These are phyloP conservation scores for Bubo scandiacus DNA, from an alignment of 2,113 vertebrate genomes.

Conservation along the genomic window DNA sequence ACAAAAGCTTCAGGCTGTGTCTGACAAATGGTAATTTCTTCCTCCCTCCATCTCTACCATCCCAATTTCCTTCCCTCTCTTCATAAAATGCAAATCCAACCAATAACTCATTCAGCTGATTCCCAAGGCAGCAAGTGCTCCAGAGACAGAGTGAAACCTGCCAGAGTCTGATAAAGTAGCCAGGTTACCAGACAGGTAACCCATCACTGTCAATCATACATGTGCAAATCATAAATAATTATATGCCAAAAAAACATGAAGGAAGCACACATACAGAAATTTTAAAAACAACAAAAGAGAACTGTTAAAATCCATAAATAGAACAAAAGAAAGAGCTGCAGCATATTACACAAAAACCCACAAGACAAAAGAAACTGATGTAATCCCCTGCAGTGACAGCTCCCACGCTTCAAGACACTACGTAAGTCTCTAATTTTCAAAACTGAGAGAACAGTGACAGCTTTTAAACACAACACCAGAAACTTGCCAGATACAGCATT, in stretches of 20 bases:
- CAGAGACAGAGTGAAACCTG: not conserved
- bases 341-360: not conserved
- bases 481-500: not conserved
- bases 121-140: not conserved
- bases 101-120: not conserved
- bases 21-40: not conserved
- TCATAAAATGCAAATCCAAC: slow-evolving; percentile 19
- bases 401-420: not conserved
- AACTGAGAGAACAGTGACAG: not conserved
- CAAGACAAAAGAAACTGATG: not conserved
- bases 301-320: not conserved
- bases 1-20: not conserved
- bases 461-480: not conserved
- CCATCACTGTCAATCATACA: not conserved
- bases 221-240: not conserved
- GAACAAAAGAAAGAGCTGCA: not conserved
- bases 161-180: not conserved
- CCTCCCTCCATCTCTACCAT: not conserved
- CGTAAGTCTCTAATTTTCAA: not conserved
- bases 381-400: not conserved
- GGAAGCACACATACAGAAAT: not conserved
- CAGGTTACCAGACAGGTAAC: not conserved
- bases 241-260: not conserved
- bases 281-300: not conserved
- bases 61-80: not conserved